Evolutionary conservation across 1,140 invertebrate species (phyloP).

Genomic region (Thereuonema tuberculata): DNA sequence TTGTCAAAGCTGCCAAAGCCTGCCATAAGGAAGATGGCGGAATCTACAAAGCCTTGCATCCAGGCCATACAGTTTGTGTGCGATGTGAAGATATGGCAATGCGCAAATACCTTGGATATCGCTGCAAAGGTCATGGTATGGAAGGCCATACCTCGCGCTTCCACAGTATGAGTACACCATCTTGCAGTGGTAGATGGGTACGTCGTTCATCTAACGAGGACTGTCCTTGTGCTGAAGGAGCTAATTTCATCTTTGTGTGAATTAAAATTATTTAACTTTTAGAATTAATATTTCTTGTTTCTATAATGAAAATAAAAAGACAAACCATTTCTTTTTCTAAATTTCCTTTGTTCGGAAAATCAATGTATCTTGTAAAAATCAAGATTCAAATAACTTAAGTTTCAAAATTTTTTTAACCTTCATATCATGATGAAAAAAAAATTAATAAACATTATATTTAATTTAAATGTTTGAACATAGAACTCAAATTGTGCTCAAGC

Average conservation of each 20-base stretch:
- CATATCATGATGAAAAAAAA: too few species aligned
- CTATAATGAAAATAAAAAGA: too few species aligned
- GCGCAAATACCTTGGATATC: conserved; percentile 50
- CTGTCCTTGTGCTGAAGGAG: conserved; percentile 16
- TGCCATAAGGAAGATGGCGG: conserved; percentile 48
- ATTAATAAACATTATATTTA: too few species aligned
- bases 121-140: conserved; percentile 61
- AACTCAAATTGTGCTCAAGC: too few species aligned
- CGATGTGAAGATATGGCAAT: conserved; percentile 58
- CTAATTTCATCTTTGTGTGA: conserved; percentile 27
- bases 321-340: too few species aligned
- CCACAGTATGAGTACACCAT: conserved; percentile 55
- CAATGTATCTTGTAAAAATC: too few species aligned
- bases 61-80: conserved; percentile 56
- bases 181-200: conserved; percentile 73
- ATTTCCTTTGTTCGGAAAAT: too few species aligned
- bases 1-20: conserved; percentile 60
- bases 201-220: conserved; percentile 19
- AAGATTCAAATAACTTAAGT: too few species aligned
- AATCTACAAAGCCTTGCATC: conserved; percentile 43
- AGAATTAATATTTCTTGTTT: too few species aligned
- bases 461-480: too few species aligned
- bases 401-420: too few species aligned
- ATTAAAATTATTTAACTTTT: conserved; percentile 13
- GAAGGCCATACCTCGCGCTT: conserved; percentile 54